These are phyloP conservation scores for Propithecus coquereli DNA, from an alignment of 2,113 vertebrate species.

Conservation along the genomic window DNA sequence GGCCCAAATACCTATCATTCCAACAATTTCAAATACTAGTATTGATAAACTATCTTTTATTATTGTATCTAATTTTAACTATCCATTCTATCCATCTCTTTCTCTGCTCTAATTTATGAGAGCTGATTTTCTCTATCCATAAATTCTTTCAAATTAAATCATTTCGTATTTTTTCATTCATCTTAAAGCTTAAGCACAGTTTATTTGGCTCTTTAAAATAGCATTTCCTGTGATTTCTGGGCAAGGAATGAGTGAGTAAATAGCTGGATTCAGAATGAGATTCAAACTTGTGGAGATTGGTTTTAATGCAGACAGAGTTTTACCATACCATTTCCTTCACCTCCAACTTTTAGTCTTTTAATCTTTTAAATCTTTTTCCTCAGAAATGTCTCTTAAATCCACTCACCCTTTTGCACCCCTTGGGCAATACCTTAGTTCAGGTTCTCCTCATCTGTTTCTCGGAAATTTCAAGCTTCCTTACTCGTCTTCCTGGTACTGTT, in stretches of 20 bases:
- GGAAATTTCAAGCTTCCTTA: not conserved
- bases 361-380: not conserved
- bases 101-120: not conserved
- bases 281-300: not conserved
- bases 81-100: not conserved
- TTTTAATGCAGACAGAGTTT: not conserved
- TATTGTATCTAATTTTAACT: not conserved
- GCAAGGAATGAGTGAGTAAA: not conserved
- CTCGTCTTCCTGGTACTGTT: not conserved
- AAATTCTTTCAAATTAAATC: constrained; percentile 3
- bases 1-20: not conserved
- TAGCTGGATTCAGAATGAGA: not conserved
- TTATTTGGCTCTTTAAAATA: not conserved
- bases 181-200: not conserved
- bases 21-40: not conserved
- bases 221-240: not conserved
- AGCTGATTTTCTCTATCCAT: not conserved
- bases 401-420: not conserved
- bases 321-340: not conserved
- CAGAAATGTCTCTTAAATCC: not conserved
- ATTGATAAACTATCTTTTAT: not conserved
- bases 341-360: not conserved
- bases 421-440: not conserved
- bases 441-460: not conserved
- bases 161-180: not conserved